Conservation (phyloP, 1,140 invertebrate species). For the Sycophila sp. region DNA sequence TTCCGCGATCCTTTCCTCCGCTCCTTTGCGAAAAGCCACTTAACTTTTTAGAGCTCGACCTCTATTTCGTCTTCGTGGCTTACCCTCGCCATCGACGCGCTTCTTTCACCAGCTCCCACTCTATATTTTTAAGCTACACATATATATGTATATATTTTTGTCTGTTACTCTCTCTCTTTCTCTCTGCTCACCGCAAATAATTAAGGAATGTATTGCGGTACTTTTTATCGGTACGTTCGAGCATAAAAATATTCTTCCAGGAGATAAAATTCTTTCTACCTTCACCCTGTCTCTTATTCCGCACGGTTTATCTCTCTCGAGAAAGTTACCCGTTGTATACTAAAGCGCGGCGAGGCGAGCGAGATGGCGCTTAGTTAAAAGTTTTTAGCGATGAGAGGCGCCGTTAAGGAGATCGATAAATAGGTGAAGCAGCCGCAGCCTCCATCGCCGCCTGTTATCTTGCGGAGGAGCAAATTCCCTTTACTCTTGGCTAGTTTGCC, state of each 20-base stretch:
- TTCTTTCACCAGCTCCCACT: background rate
- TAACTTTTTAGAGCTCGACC: slow-evolving; percentile 45
- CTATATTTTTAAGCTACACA: background rate
- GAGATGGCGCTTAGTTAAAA: slow-evolving; percentile 40
- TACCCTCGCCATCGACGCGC: no score
- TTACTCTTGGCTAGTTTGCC: background rate
- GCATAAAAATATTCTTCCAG: slow-evolving; percentile 54
- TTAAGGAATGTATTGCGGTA: slow-evolving; percentile 55
- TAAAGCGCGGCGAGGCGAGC: no score
- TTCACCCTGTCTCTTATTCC: slow-evolving; percentile 41
- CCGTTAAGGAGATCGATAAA: slow-evolving; percentile 47
- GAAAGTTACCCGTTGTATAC: slow-evolving; percentile 40
- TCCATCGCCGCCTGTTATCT: background rate
- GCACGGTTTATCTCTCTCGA: slow-evolving; percentile 53
- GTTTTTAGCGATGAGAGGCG: slow-evolving; percentile 40
- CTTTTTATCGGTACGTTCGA: slow-evolving; percentile 57
- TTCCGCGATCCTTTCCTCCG: slow-evolving; percentile 36
- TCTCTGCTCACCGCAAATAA: slow-evolving; percentile 49
- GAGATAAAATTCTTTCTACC: slow-evolving; percentile 34
- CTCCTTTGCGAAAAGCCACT: slow-evolving; percentile 43
- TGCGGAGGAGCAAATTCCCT: background rate
- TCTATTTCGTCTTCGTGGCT: slow-evolving; percentile 11
- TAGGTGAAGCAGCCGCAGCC: slow-evolving; percentile 1
- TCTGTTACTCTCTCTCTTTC: slow-evolving; percentile 13
- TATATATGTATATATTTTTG: background rate